Base-by-base conservation (phyloP, 2,113 vertebrate genomes). In the Argyrosomus japonicus region DNA sequence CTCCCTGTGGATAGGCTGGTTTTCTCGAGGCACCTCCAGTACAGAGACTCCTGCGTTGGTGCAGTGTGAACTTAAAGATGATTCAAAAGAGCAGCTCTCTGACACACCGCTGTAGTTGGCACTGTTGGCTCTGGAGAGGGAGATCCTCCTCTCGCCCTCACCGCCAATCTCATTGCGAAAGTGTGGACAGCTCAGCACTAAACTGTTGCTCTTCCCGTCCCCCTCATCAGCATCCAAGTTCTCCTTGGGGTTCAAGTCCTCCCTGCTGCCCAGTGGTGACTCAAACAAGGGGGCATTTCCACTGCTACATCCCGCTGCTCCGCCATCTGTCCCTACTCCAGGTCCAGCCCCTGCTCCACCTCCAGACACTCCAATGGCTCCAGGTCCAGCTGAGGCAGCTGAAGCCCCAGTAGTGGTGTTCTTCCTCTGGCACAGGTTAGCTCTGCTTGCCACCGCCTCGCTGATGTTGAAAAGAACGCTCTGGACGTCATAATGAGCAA, bases 1-100 rank as follows among this genome's bases (percentile, higher is more conserved):
- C 94, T 99, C 98, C 81, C 98, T 93, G 92, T 99, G 97, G 81
- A 99, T 95, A 6, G 97, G 96, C 89, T 99, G 98, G 92, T 94
- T 99, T 89, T 99, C 98, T 43, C 97, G 91, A 11, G 98, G 97
- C 83, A 99, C 97, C 90, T 99, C 98, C 82, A 99, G 87, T 0
- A 99, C 97, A 6, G 98, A 99, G 65, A 99, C 98, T 0, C 98
- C 97, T 7, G 98, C 98, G 4, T 99, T 99, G 69, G 98, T 99
- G 92, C 98, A 99, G 93, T 99, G 98, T 18, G 98, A 99, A 85
- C 97, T 99, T 79, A 99, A 93, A 3, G 98, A 99, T 0, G 97
- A 98, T 74, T 99, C 98, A 84, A 99, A 99, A 14, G 98, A 99
- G 75, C 98, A 97, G 91, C 95, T 97, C 90, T 99, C 98, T 21